A percentile compares a stretch with the other conserved stretches of the same genome.
These are phyloP conservation scores for Antitype chi DNA, from an alignment of 2,888 invertebrate species.

Conservation along the genomic window DNA sequence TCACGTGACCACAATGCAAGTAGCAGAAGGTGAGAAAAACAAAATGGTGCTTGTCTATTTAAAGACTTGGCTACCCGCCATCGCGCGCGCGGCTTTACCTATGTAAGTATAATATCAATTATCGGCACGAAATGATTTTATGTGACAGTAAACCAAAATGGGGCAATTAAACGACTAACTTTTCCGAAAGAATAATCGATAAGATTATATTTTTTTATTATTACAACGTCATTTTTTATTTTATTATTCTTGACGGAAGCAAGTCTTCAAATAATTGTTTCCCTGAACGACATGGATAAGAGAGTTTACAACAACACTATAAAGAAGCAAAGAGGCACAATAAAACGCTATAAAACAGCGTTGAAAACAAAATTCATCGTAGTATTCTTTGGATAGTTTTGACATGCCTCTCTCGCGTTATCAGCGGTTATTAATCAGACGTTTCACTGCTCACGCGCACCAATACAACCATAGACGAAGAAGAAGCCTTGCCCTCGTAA, in stretches of 20 bases:
- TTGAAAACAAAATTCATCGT: conserved; percentile 33
- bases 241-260: conserved; percentile 29
- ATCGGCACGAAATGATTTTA: conserved; percentile 75
- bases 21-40: conserved; percentile 84
- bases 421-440: conserved; percentile 64
- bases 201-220: conserved; percentile 9
- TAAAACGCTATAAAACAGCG: conserved; percentile 32
- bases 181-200: conserved; percentile 11
- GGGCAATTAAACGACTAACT: conserved; percentile 67
- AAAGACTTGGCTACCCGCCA: conserved; percentile 84
- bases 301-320: conserved; percentile 34
- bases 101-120: conserved; percentile 83
- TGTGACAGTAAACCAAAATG: conserved; percentile 71
- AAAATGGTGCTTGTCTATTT: conserved; percentile 81
- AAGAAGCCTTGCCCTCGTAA: too few species aligned
- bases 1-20: conserved; percentile 85
- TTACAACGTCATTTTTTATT: background rate
- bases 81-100: conserved; percentile 78
- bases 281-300: conserved; percentile 8
- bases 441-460: conserved; percentile 49
- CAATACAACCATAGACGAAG: conserved; percentile 29
- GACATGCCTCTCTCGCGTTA: conserved; percentile 69
- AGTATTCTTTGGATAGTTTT: conserved; percentile 37
- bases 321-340: conserved; percentile 20
- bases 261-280: conserved; percentile 6